Base-by-base conservation (phyloP, 2,797 vertebrate genomes). In the Hypotaenidia philippensis region DNA sequence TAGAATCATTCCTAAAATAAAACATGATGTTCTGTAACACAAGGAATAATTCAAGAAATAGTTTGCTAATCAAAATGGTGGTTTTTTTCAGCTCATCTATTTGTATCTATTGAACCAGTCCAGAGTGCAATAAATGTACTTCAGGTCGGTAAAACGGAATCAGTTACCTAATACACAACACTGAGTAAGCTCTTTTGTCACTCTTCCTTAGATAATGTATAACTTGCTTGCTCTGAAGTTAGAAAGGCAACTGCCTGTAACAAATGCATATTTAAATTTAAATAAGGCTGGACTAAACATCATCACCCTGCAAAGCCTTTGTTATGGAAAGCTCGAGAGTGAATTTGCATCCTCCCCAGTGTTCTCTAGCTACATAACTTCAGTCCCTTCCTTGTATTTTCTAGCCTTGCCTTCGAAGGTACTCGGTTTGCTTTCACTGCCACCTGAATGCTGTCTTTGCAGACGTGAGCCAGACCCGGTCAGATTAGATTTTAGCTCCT, bases 381-480 rank as follows among this genome's bases (percentile, higher is more conserved):
- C 18, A 49, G 36, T 32, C 36, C 5, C 8, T 83, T 47, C 72
- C 23, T 23, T 69, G 29, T 31, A 3, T 71, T 92, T 92, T 64
- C 56, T 61, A 61, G 50, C 27, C 23, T 57, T 66, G 5, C 0
- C 0, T 83, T 83, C 47, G 61, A 47, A 65, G 66, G 1, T 1
- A 7, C 56, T 75, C 5, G 0, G 3, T 66, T 87, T 89, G 44
- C 52, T 49, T 38, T 60, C 32, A 2, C 1, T 76, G 20, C 20
- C 27, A 7, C 3, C 5, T 9, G 21, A 80, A 45, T 3, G 0
- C n/a, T 57, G 25, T 52, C 34, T 68, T 49, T 1, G 2, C 23
- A 66, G 57, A n/a, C 20, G 11, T 0, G 1, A 49, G 49, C 34
- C 18, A 34, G 66, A 47, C 6, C 1, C 0, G 0, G 21, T 38